Conservation (phyloP, 2,113 vertebrate genomes). For the Raja brachyura region DNA sequence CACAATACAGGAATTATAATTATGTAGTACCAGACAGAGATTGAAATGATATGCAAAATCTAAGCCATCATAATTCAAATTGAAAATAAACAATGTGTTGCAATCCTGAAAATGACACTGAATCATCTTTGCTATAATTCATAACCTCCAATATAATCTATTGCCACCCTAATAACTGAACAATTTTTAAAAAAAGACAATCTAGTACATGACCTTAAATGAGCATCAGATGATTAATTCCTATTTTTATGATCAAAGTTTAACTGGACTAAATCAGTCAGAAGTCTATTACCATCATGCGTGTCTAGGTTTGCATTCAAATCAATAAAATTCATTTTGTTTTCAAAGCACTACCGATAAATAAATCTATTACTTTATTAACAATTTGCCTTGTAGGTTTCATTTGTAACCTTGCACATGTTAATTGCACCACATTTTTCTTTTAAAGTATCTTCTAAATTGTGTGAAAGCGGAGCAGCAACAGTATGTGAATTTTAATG, state of each 20-base stretch:
- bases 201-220: conserved; percentile 57
- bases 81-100: neutral
- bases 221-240: conserved; percentile 62
- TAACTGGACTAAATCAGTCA: conserved; percentile 69
- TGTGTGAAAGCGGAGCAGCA: too few relatives aligned
- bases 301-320: conserved; percentile 63
- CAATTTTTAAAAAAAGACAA: conserved; percentile 60
- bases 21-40: neutral
- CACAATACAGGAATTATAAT: neutral
- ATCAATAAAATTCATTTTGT: conserved; percentile 56
- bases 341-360: neutral
- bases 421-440: conserved; percentile 1
- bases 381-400: neutral
- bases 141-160: conserved; percentile 47
- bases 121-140: conserved; percentile 45
- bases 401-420: neutral
- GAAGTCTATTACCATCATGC: conserved; percentile 71
- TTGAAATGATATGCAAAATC: neutral
- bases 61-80: neutral
- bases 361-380: neutral
- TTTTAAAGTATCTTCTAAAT: neutral
- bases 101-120: neutral
- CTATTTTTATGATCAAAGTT: conserved; percentile 54
- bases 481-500: conserved; percentile 5
- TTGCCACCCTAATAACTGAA: conserved; percentile 57